Conservation (phyloP, 2,888 invertebrate genomes). For the Aphelenchoides bicaudatus region DNA sequence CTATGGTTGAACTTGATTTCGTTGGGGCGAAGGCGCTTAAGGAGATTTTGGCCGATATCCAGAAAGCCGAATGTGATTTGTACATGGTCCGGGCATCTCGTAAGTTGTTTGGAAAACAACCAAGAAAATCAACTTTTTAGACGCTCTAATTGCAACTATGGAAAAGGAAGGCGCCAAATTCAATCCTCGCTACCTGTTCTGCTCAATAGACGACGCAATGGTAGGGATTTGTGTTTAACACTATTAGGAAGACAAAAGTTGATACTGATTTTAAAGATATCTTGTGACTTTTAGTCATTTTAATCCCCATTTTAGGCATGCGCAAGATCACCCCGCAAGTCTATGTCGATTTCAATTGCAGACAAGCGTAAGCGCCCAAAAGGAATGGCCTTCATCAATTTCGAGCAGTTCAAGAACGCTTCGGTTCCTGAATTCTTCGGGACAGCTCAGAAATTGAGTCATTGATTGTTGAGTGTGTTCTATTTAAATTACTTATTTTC, state of each 20-base stretch:
- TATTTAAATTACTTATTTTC: too few relatives aligned
- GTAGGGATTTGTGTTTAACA: too few relatives aligned
- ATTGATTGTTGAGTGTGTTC: too few relatives aligned
- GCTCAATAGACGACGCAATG: constrained; percentile 7
- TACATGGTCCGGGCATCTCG: background rate
- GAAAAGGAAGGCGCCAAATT: constrained; percentile 13
- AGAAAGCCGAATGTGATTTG: background rate
- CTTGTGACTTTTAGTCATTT: too few relatives aligned
- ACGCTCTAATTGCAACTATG: background rate
- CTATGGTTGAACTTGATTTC: constrained; percentile 17
- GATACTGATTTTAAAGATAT: too few relatives aligned
- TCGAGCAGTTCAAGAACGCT: constrained; percentile 17
- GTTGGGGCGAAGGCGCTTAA: constrained; percentile 12
- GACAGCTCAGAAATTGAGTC: too few relatives aligned
- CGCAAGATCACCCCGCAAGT: background rate
- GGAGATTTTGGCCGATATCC: constrained; percentile 13
- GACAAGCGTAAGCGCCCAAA: background rate
- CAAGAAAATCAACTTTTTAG: background rate
- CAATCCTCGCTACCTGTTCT: constrained; percentile 5
- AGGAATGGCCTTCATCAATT: constrained; percentile 11
- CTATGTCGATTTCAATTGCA: background rate
- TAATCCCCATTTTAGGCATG: too few relatives aligned
- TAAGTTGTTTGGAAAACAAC: too few relatives aligned
- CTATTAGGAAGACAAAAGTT: too few relatives aligned
- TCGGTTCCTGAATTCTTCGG: too few relatives aligned